A percentile compares a stretch with the other conserved stretches of the same genome.
Evolutionary conservation across 2,113 vertebrate species (phyloP).

Genomic region (Campylorhamphus procurvoides): DNA sequence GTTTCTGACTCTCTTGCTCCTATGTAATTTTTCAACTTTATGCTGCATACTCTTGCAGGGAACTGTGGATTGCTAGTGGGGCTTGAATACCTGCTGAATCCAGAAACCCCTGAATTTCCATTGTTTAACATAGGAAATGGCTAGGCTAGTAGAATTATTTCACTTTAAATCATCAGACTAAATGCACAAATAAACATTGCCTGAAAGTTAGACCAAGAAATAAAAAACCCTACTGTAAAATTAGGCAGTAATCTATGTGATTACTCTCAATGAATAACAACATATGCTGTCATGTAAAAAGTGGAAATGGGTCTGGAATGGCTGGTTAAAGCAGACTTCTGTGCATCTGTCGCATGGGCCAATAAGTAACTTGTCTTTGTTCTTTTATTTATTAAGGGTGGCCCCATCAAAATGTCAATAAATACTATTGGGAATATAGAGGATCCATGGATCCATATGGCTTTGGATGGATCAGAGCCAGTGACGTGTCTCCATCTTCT

Average conservation of each 20-base stretch:
- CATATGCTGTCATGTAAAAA: not conserved
- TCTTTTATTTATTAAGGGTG: not conserved
- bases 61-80: not conserved
- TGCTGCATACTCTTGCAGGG: not conserved
- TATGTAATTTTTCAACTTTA: not conserved
- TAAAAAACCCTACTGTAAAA: not conserved
- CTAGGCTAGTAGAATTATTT: not conserved
- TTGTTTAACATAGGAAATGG: not conserved
- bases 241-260: not conserved
- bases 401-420: not conserved
- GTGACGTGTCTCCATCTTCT: not conserved
- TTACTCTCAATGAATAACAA: not conserved
- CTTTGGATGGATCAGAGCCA: slow-evolving; percentile 15
- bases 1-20: not conserved
- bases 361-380: slow-evolving; percentile 2
- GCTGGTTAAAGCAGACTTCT: slow-evolving; percentile 19
- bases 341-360: slow-evolving; percentile 22
- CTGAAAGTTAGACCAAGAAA: not conserved
- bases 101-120: not conserved
- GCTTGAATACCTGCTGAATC: not conserved
- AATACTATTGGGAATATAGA: not conserved
- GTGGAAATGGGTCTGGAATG: slow-evolving; percentile 20
- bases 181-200: not conserved
- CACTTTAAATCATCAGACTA: not conserved
- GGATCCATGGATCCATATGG: not conserved